Evolutionary conservation across 2,113 vertebrate genomes (phyloP).

Genomic region (Lota lota): DNA sequence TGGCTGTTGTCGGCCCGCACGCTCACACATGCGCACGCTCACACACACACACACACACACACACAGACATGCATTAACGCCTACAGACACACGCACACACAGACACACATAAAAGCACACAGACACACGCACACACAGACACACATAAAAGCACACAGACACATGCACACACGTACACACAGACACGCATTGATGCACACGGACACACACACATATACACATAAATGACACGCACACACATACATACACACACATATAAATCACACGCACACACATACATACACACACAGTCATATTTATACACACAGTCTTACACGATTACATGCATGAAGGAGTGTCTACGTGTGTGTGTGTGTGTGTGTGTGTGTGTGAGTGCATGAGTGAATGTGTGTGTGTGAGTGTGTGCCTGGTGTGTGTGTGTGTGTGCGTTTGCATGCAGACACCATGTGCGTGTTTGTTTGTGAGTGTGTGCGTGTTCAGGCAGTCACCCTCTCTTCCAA

Average conservation of each 20-base stretch:
- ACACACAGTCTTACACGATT: slow-evolving; percentile 12
- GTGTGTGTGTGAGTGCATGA: too few relatives aligned
- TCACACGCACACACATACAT: slow-evolving; percentile 36
- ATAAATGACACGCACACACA: slow-evolving; percentile 33
- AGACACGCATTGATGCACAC: neutral
- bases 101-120: slow-evolving; percentile 24
- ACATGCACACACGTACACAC: slow-evolving; percentile 22
- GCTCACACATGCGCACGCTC: neutral
- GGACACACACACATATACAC: slow-evolving; percentile 26
- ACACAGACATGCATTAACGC: slow-evolving; percentile 45
- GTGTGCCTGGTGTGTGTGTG: too few relatives aligned
- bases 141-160: slow-evolving; percentile 39
- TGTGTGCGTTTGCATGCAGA: too few relatives aligned
- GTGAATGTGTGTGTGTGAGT: too few relatives aligned
- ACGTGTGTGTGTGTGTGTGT: too few relatives aligned
- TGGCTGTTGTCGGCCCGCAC: slow-evolving; percentile 14
- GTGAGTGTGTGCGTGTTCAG: neutral
- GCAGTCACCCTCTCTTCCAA: slow-evolving; percentile 37
- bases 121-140: slow-evolving; percentile 33
- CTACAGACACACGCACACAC: slow-evolving; percentile 10
- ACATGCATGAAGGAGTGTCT: too few relatives aligned
- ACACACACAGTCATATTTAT: slow-evolving; percentile 5
- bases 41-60: slow-evolving; percentile 18
- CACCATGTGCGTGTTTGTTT: too few relatives aligned
- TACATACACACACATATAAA: slow-evolving; percentile 32